Conservation (phyloP, 1,140 invertebrate genomes). For the Acromyrmex charruanus region DNA sequence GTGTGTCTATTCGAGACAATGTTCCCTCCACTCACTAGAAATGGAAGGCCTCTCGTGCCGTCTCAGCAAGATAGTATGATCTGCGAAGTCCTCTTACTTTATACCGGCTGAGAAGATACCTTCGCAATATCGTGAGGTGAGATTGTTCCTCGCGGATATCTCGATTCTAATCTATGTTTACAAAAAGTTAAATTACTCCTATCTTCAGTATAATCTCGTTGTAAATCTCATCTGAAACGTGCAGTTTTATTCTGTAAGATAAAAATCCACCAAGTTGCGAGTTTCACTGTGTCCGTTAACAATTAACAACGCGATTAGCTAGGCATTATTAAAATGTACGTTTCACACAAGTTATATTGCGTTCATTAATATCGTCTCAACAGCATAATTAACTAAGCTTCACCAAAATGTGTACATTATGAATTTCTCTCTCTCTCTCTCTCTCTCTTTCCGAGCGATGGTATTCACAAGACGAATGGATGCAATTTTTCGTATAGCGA, state of each 20-base stretch:
- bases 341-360: background rate
- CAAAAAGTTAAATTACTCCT: constrained; percentile 35
- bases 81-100: background rate
- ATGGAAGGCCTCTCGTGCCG: constrained; percentile 55
- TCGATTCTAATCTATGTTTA: constrained; percentile 19
- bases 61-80: constrained; percentile 44
- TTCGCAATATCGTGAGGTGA: background rate
- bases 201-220: background rate
- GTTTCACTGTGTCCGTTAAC: background rate
- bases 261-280: background rate
- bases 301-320: background rate
- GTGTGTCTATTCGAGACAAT: constrained; percentile 63
- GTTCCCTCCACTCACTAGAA: constrained; percentile 40
- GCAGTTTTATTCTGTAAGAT: background rate
- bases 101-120: background rate
- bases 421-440: background rate
- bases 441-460: background rate
- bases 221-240: background rate
- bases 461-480: constrained; percentile 11
- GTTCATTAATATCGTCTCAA: background rate
- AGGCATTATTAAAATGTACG: background rate
- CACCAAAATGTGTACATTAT: background rate
- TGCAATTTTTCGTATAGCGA: constrained; percentile 30
- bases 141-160: constrained; percentile 4
- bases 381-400: background rate